A percentile compares a stretch with the other conserved stretches of the same genome.
phyloP scores from a whole-genome alignment of 2,888 invertebrate genomes.

The Glaucopsyche alexis region DNA sequence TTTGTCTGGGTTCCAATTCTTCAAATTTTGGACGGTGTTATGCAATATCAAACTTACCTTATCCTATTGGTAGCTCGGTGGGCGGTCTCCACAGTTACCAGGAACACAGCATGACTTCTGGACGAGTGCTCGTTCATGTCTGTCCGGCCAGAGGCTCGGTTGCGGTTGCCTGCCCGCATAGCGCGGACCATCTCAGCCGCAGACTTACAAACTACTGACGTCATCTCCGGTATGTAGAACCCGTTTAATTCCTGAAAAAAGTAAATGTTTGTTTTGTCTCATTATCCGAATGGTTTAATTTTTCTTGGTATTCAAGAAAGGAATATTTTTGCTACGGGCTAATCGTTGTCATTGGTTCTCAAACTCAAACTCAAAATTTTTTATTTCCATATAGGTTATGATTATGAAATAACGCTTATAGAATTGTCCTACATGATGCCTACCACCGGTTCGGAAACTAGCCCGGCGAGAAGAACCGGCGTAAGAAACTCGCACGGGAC shows the following conservation, averaged over 20 bases:
- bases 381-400: too few species aligned
- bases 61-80: constrained; percentile 68
- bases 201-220: constrained; percentile 96
- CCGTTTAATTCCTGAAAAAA: constrained; percentile 81
- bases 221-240: constrained; percentile 97
- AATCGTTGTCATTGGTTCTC: too few species aligned
- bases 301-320: too few species aligned
- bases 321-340: too few species aligned
- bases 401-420: too few species aligned
- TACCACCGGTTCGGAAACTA: too few species aligned
- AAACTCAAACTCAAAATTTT: too few species aligned
- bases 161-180: constrained; percentile 95
- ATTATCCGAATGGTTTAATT: background rate
- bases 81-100: constrained; percentile 96
- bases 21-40: background rate
- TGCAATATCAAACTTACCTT: constrained; percentile 51
- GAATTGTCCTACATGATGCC: too few species aligned
- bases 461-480: too few species aligned
- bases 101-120: constrained; percentile 98
- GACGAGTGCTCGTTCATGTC: constrained; percentile 99
- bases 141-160: constrained; percentile 96
- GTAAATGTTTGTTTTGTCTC: background rate
- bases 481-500: too few species aligned
- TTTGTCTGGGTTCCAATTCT: background rate
- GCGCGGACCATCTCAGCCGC: constrained; percentile 95